These are phyloP conservation scores for Entomobrya multifasciata DNA, from an alignment of 2,888 invertebrate genomes.

Conservation along the genomic window DNA sequence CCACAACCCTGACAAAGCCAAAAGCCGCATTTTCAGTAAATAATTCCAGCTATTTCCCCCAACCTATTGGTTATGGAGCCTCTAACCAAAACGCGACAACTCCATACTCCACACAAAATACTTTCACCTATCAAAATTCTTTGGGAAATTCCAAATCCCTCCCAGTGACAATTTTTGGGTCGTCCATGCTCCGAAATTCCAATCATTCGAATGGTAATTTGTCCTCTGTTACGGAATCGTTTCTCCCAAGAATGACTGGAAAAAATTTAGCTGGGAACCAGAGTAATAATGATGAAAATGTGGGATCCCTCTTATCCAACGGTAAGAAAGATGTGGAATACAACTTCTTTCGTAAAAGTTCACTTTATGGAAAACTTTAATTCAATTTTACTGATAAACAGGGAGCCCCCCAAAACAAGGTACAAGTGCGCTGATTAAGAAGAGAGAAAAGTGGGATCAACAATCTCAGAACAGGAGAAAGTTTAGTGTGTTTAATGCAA, in stretches of 20 bases:
- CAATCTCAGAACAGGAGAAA: slow-evolving; percentile 57
- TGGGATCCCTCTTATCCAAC: slow-evolving; percentile 64
- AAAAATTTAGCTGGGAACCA: slow-evolving; percentile 56
- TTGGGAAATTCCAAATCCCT: slow-evolving; percentile 72
- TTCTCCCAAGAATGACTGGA: slow-evolving; percentile 77
- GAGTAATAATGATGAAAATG: slow-evolving; percentile 62
- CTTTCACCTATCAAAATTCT: slow-evolving; percentile 67
- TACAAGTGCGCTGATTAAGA: slow-evolving; percentile 60
- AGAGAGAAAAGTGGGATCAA: slow-evolving; percentile 67
- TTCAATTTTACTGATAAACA: too few species aligned
- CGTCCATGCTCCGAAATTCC: slow-evolving; percentile 70
- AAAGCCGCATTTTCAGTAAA: slow-evolving; percentile 51
- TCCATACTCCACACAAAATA: slow-evolving; percentile 39
- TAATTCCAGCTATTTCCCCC: slow-evolving; percentile 71
- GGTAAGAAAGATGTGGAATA: slow-evolving; percentile 21
- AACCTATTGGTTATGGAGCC: slow-evolving; percentile 53
- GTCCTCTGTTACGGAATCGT: slow-evolving; percentile 67
- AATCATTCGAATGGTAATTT: slow-evolving; percentile 66
- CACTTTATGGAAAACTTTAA: too few species aligned
- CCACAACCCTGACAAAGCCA: slow-evolving; percentile 63
- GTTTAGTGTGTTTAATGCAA: slow-evolving; percentile 59
- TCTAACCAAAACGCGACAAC: slow-evolving; percentile 8
- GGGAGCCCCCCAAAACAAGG: slow-evolving; percentile 76
- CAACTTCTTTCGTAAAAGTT: too few species aligned
- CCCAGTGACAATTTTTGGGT: slow-evolving; percentile 75